Percentiles rank a stretch among this genome's conserved stretches.
Evolutionary conservation across 2,113 vertebrate genomes (phyloP).

Genomic region (Platysteira castanea): DNA sequence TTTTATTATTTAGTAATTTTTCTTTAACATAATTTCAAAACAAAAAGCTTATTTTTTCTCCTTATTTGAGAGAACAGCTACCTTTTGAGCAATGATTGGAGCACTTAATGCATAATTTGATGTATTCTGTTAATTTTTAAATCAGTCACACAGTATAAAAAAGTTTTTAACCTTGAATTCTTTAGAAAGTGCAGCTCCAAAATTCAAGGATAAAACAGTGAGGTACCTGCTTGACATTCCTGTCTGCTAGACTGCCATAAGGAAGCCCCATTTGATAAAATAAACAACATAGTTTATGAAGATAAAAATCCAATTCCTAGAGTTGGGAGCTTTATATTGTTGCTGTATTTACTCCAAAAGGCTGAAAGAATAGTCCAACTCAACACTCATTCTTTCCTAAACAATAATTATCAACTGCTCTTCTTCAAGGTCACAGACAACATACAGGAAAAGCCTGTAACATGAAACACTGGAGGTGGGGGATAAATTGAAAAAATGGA

Average conservation of each 20-base stretch:
- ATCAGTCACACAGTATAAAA: not conserved
- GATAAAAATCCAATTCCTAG: not conserved
- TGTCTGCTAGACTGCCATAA: not conserved
- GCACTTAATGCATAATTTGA: not conserved
- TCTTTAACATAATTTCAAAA: not conserved
- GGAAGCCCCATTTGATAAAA: not conserved
- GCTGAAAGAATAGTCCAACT: not conserved
- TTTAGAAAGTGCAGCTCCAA: not conserved
- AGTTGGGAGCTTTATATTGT: not conserved
- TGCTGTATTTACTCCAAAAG: not conserved
- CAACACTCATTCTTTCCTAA: not conserved
- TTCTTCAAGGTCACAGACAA: not conserved
- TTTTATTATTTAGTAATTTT: not conserved
- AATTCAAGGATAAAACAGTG: not conserved
- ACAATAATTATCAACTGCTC: not conserved
- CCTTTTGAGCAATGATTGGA: rapidly evolving
- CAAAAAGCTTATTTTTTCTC: not conserved
- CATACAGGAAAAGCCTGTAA: not conserved
- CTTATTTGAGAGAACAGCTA: not conserved
- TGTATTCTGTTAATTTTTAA: not conserved
- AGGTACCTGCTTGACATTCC: not conserved
- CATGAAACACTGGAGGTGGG: not conserved
- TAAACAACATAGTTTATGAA: not conserved
- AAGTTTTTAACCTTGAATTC: not conserved
- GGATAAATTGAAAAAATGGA: not conserved